These are phyloP conservation scores for Kryptolebias ocellatus DNA, from an alignment of 2,797 vertebrate species.

Conservation along the genomic window DNA sequence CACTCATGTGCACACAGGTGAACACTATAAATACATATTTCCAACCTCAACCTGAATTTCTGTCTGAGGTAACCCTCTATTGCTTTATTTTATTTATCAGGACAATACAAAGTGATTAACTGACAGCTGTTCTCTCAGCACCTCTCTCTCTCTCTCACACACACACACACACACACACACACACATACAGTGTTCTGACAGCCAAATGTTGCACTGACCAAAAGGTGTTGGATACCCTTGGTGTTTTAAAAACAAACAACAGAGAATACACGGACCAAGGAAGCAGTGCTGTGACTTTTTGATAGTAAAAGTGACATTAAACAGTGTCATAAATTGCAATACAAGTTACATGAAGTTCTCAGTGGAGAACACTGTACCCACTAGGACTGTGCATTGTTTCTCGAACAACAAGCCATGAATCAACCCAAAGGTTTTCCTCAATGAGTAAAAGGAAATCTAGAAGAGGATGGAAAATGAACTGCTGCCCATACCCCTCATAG, in stretches of 20 bases:
- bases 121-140: constrained; percentile 64
- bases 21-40: neutral
- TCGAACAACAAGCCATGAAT: too few relatives aligned
- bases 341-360: too few relatives aligned
- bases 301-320: neutral
- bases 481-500: too few relatives aligned
- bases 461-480: too few relatives aligned
- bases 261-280: constrained; percentile 14
- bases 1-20: neutral
- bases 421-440: too few relatives aligned
- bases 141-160: constrained; percentile 23
- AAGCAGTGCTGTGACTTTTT: constrained; percentile 38
- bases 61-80: constrained; percentile 21
- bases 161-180: constrained; percentile 30
- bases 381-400: too few relatives aligned
- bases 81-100: constrained; percentile 60
- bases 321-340: too few relatives aligned
- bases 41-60: constrained; percentile 34
- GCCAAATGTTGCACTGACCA: constrained; percentile 57
- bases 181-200: constrained; percentile 31
- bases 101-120: constrained; percentile 56
- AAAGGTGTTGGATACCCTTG: constrained; percentile 44
- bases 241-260: constrained; percentile 17
- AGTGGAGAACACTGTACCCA: too few relatives aligned
- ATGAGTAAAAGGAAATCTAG: too few relatives aligned